Evolutionary conservation across 2,888 invertebrate species (phyloP).

Genomic region (Sminthurinus aureus): DNA sequence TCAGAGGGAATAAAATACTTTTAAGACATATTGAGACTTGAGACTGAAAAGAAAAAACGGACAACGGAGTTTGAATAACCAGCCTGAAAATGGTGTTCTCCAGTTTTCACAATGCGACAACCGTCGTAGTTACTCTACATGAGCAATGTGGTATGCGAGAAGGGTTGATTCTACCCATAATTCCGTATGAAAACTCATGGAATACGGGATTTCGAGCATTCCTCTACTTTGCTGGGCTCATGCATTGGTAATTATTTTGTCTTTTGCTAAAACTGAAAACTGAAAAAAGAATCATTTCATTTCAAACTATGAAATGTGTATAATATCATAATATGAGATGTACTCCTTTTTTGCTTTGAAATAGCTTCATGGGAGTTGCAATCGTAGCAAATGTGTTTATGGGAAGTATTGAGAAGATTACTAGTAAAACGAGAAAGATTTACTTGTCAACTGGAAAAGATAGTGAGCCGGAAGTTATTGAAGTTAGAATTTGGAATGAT

Average conservation of each 20-base stretch:
- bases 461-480: slow-evolving; percentile 65
- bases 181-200: slow-evolving; percentile 66
- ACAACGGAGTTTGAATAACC: not conserved
- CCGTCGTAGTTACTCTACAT: not conserved
- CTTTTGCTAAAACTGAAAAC: no score
- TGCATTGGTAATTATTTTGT: slow-evolving; percentile 63
- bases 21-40: not conserved
- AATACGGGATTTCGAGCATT: slow-evolving; percentile 62
- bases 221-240: slow-evolving; percentile 65
- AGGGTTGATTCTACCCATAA: slow-evolving; percentile 64
- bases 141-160: not conserved
- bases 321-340: no score
- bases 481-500: slow-evolving; percentile 66
- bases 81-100: not conserved
- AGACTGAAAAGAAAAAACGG: not conserved
- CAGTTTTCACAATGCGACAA: not conserved
- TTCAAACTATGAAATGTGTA: no score
- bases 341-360: no score
- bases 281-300: no score
- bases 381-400: slow-evolving; percentile 70
- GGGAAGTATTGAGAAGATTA: slow-evolving; percentile 69
- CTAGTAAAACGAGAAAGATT: slow-evolving; percentile 65
- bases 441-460: slow-evolving; percentile 57
- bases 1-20: not conserved
- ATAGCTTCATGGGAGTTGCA: slow-evolving; percentile 67